Percentiles rank a stretch among this genome's conserved stretches.
Evolutionary conservation across 2,797 vertebrate species (phyloP).

Genomic region (Sitta carolinensis): DNA sequence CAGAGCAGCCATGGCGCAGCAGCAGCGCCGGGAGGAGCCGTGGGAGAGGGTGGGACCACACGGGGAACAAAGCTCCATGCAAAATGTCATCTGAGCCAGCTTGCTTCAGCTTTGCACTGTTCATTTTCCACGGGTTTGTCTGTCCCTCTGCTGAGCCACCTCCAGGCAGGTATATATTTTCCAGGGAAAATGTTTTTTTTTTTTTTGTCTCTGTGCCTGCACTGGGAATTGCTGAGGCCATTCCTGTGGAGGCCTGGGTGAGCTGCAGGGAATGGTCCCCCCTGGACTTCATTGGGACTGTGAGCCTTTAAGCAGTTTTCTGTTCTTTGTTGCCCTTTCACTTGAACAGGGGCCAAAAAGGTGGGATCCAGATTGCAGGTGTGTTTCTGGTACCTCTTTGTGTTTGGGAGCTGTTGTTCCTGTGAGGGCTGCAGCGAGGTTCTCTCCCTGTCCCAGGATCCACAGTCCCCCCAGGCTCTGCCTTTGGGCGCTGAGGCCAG

Average conservation of each 20-base stretch:
- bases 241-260: background rate
- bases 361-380: background rate
- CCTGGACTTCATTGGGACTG: background rate
- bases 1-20: fast-evolving
- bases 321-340: background rate
- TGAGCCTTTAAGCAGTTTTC: background rate
- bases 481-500: background rate
- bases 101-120: background rate
- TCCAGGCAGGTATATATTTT: background rate
- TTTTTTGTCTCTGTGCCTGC: background rate
- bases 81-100: background rate
- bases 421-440: background rate
- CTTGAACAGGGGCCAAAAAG: background rate
- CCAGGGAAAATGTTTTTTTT: background rate
- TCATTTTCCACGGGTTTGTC: background rate
- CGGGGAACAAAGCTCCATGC: background rate
- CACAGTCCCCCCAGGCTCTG: background rate
- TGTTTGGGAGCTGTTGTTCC: background rate
- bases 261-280: background rate
- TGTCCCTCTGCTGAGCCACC: background rate
- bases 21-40: fast-evolving
- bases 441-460: fast-evolving
- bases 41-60: fast-evolving
- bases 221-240: background rate
- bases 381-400: background rate